Evolutionary conservation across 2,113 vertebrate genomes (phyloP).

Genomic region (Muntiacus muntjak): DNA sequence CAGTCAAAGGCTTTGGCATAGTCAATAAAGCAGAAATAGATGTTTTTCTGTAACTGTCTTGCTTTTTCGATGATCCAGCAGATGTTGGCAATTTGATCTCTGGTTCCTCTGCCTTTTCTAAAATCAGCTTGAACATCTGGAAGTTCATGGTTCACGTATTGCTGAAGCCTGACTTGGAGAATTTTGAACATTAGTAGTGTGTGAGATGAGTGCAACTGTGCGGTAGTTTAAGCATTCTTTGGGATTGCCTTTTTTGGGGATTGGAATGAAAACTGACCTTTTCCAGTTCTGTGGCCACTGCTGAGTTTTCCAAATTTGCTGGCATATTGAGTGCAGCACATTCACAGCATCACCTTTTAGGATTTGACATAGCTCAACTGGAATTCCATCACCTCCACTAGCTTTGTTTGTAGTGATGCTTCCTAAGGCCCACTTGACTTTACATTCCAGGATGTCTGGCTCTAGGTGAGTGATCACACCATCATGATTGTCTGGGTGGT

Average conservation of each 20-base stretch:
- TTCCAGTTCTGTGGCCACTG: background rate
- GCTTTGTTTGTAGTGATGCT: too few relatives aligned
- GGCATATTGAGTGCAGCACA: background rate
- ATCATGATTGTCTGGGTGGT: too few relatives aligned
- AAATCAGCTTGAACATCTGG: background rate
- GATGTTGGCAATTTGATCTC: background rate
- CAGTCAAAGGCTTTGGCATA: background rate
- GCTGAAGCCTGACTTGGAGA: background rate
- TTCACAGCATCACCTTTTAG: too few relatives aligned
- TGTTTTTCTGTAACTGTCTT: background rate
- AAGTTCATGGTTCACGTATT: background rate
- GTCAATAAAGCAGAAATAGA: background rate
- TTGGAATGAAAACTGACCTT: background rate
- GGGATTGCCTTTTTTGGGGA: background rate
- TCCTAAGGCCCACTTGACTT: too few relatives aligned
- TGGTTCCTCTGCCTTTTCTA: background rate
- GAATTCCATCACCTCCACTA: too few relatives aligned
- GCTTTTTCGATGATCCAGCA: fast-evolving
- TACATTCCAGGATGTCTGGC: too few relatives aligned
- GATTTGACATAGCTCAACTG: too few relatives aligned
- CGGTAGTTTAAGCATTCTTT: background rate
- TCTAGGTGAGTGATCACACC: too few relatives aligned
- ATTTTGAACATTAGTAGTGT: background rate
- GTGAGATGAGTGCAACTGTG: background rate
- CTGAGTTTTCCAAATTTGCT: background rate